Percentiles rank a stretch among this genome's conserved stretches.
Conservation (phyloP, 2,113 vertebrate species). For the Onychostoma macrolepis region DNA sequence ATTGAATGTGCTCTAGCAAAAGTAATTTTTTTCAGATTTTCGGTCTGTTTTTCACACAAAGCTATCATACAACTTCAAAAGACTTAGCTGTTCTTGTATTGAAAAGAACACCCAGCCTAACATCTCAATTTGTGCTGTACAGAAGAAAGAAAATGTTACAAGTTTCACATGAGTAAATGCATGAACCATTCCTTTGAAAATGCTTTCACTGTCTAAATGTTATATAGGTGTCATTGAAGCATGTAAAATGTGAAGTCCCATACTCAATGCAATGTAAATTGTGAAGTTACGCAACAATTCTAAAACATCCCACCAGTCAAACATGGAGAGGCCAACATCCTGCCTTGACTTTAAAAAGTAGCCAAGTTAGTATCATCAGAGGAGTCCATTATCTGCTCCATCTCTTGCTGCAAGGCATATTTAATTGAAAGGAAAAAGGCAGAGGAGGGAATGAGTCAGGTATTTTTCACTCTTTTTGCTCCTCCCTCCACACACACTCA, state of each 20-base stretch:
- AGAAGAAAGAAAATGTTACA: background rate
- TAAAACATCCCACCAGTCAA: slow-evolving; percentile 1
- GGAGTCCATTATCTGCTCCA: slow-evolving; percentile 36
- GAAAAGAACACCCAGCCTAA: background rate
- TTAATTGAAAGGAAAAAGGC: slow-evolving; percentile 42
- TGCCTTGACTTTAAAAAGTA: slow-evolving; percentile 42
- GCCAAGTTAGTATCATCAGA: slow-evolving; percentile 21
- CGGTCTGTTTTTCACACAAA: background rate
- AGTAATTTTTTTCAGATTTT: background rate
- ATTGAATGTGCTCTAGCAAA: background rate
- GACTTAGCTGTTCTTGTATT: background rate
- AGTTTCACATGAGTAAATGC: background rate
- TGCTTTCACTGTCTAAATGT: background rate
- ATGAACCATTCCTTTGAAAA: background rate
- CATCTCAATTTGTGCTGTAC: background rate
- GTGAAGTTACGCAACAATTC: background rate
- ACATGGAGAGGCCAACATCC: slow-evolving; percentile 15
- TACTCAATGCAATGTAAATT: background rate
- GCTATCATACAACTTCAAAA: background rate
- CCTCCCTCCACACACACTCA: slow-evolving; percentile 60
- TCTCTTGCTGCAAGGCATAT: slow-evolving; percentile 38
- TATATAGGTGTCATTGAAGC: background rate
- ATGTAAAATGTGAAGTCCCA: background rate
- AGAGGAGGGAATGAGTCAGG: slow-evolving; percentile 60
- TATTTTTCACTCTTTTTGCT: slow-evolving; percentile 60